Percentiles rank a stretch among this genome's conserved stretches.
Evolutionary conservation across 2,888 invertebrate genomes (phyloP).

Genomic region (Euphydryas editha): DNA sequence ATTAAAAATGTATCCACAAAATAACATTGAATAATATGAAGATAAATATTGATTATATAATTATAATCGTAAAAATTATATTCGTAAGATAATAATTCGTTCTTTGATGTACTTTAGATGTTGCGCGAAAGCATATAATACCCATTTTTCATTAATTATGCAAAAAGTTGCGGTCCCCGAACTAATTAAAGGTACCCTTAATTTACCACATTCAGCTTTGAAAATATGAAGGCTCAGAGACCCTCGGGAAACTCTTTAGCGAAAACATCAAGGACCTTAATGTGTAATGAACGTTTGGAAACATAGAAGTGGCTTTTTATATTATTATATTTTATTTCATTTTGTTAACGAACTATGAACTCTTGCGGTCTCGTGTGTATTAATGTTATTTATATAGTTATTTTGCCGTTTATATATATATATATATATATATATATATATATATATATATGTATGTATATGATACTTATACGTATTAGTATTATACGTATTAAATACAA

Average conservation of each 20-base stretch:
- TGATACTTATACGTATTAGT: too few relatives aligned
- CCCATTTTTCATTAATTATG: constrained; percentile 13
- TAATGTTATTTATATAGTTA: too few relatives aligned
- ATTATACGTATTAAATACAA: too few relatives aligned
- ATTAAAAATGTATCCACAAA: too few relatives aligned
- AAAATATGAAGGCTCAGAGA: constrained; percentile 11
- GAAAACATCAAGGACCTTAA: background rate
- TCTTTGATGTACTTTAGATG: constrained; percentile 10
- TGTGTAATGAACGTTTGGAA: constrained; percentile 4
- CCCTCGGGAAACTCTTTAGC: background rate
- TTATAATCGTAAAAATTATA: too few relatives aligned
- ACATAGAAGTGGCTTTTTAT: background rate
- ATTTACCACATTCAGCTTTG: constrained; percentile 11
- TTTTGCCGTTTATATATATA: too few relatives aligned
- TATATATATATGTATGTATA: too few relatives aligned
- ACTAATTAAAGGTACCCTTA: constrained; percentile 1
- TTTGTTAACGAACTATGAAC: too few relatives aligned
- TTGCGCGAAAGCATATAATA: background rate
- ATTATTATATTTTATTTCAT: background rate
- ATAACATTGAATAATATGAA: too few relatives aligned
- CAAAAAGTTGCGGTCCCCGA: constrained; percentile 10
- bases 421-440: too few relatives aligned
- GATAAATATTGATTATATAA: too few relatives aligned
- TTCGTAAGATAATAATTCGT: constrained; percentile 8
- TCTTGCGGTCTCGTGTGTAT: too few relatives aligned